phyloP scores from a whole-genome alignment of 2,113 vertebrate species.

The Irena cyanogastra region DNA sequence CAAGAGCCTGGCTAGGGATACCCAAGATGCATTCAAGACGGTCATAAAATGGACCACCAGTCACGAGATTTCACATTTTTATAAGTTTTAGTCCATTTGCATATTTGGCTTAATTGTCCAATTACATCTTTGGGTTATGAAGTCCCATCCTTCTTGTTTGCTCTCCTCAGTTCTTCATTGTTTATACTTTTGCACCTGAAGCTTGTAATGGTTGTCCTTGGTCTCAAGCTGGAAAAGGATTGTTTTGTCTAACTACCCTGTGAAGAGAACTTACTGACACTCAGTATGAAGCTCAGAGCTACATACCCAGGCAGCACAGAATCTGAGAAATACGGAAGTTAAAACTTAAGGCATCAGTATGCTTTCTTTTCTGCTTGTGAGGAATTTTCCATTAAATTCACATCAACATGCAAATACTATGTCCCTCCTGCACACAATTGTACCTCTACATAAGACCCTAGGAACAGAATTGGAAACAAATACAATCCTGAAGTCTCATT shows the following conservation, averaged over 20 bases:
- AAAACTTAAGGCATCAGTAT: not conserved
- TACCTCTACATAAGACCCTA: not conserved
- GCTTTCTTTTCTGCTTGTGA: not conserved
- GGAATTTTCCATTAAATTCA: not conserved
- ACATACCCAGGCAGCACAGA: not conserved
- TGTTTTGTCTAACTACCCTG: not conserved
- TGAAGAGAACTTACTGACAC: not conserved
- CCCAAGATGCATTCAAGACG: too few relatives aligned
- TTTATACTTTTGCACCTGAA: too few relatives aligned
- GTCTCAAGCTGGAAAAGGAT: not conserved
- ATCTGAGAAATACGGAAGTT: not conserved
- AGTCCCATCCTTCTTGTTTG: too few relatives aligned
- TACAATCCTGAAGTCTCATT: not conserved
- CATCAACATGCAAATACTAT: not conserved
- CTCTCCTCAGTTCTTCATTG: too few relatives aligned
- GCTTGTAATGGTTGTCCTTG: too few relatives aligned
- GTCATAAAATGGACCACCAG: not conserved
- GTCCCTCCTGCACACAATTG: not conserved
- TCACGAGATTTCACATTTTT: not conserved
- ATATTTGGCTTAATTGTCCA: not conserved
- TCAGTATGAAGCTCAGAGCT: not conserved
- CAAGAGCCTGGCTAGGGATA: not conserved
- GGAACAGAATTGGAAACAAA: not conserved
- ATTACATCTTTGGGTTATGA: not conserved
- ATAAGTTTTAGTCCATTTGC: not conserved